phyloP scores from a whole-genome alignment of 2,797 vertebrate species.

The Smutsia gigantea region DNA sequence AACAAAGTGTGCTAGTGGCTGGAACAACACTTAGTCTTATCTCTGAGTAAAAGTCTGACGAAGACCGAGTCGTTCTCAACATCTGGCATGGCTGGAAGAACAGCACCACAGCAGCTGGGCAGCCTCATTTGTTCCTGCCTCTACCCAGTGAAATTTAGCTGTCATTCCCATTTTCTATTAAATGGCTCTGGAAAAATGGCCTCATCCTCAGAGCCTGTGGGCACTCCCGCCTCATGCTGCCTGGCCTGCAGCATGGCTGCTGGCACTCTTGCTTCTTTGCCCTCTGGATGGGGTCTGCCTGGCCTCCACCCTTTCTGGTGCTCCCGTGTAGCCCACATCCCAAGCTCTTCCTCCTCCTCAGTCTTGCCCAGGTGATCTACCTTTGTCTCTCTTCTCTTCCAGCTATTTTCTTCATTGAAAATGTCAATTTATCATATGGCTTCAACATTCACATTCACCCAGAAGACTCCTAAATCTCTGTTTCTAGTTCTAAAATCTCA shows the following conservation, averaged over 20 bases:
- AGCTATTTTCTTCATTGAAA: background rate
- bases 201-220: background rate
- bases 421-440: background rate
- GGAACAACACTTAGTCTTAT: background rate
- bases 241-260: background rate
- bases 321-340: background rate
- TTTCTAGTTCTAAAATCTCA: background rate
- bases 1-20: background rate
- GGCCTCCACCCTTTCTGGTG: background rate
- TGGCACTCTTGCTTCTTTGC: background rate
- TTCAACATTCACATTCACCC: background rate
- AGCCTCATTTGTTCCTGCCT: background rate
- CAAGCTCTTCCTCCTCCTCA: background rate
- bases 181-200: background rate
- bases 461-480: background rate
- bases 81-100: background rate
- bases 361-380: background rate
- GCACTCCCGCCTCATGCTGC: fast-evolving
- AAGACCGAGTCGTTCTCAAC: background rate
- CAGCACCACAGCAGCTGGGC: background rate
- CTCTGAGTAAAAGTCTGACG: background rate
- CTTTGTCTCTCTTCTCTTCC: background rate
- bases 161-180: background rate
- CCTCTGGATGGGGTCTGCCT: background rate
- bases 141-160: background rate